phyloP scores from a whole-genome alignment of 2,113 vertebrate species.

The Trinectes maculatus region DNA sequence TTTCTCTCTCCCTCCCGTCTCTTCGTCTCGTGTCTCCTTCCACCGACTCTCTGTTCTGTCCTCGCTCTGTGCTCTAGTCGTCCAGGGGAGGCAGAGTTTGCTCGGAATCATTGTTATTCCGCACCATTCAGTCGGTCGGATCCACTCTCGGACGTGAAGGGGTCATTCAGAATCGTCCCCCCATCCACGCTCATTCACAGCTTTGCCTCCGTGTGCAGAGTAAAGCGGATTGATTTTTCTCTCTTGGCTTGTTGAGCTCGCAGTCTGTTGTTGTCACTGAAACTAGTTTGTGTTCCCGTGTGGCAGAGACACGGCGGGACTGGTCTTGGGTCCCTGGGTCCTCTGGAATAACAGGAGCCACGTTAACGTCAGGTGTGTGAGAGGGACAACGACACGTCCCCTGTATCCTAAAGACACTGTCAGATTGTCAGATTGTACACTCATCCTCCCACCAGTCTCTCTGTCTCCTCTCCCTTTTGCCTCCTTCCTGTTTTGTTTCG shows the following conservation, averaged over 20 bases:
- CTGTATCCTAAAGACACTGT: constrained; percentile 37
- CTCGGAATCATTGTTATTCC: constrained; percentile 56
- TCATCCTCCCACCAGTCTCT: constrained; percentile 54
- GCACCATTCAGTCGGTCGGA: constrained; percentile 51
- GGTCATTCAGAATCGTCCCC: constrained; percentile 50
- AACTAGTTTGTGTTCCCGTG: constrained; percentile 54
- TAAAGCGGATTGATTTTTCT: constrained; percentile 41
- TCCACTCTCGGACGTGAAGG: constrained; percentile 18
- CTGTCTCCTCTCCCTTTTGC: constrained; percentile 39
- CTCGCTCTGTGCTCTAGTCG: constrained; percentile 43
- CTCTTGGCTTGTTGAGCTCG: constrained; percentile 38
- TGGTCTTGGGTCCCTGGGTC: constrained; percentile 38
- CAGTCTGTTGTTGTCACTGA: constrained; percentile 40
- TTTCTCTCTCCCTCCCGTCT: constrained; percentile 41
- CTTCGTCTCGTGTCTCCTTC: constrained; percentile 16
- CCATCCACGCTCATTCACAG: constrained; percentile 47
- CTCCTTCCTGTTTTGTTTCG: constrained; percentile 57
- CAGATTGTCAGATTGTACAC: constrained; percentile 43
- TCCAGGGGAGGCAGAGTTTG: constrained; percentile 53
- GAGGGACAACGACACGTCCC: constrained; percentile 21
- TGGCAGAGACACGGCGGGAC: constrained; percentile 41
- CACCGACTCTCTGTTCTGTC: constrained; percentile 23
- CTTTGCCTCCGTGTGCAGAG: constrained; percentile 30
- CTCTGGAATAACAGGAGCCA: constrained; percentile 15
- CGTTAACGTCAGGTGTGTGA: constrained; percentile 31